phyloP scores from a whole-genome alignment of 2,888 invertebrate species.

The Xanthostigma xanthostigma region DNA sequence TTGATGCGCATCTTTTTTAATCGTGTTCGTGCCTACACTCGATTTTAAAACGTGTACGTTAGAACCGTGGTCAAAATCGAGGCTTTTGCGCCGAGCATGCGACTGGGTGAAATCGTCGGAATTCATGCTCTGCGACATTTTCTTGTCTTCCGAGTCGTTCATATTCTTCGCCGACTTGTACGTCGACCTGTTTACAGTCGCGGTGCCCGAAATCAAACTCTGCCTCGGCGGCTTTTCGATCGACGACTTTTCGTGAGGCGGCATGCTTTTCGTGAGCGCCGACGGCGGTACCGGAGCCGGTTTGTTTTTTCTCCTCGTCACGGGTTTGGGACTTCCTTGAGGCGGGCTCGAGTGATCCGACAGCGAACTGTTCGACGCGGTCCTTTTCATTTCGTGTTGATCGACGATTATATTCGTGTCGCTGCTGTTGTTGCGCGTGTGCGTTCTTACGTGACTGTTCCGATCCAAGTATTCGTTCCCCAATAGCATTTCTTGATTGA shows the following conservation, averaged over 20 bases:
- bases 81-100: conserved; percentile 32
- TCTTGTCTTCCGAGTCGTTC: conserved; percentile 28
- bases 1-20: conserved; percentile 21
- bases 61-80: conserved; percentile 38
- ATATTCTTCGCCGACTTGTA: conserved; percentile 28
- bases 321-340: conserved; percentile 48
- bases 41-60: conserved; percentile 22
- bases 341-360: conserved; percentile 54
- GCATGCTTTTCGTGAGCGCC: conserved; percentile 15
- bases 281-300: conserved; percentile 56
- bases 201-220: conserved; percentile 35
- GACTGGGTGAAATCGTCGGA: conserved; percentile 5
- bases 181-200: conserved; percentile 44
- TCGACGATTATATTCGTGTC: conserved; percentile 38
- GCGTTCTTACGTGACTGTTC: conserved; percentile 18
- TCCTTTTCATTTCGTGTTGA: conserved; percentile 35
- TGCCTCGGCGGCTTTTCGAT: conserved; percentile 41
- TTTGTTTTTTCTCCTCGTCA: conserved; percentile 54
- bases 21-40: conserved; percentile 8
- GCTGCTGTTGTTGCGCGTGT: conserved; percentile 42
- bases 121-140: conserved; percentile 9
- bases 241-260: conserved; percentile 10
- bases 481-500: conserved; percentile 39
- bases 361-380: conserved; percentile 51
- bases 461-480: conserved; percentile 3